A percentile compares a stretch with the other conserved stretches of the same genome.
phyloP scores from a whole-genome alignment of 1,140 invertebrate genomes.

The Euura lappo region DNA sequence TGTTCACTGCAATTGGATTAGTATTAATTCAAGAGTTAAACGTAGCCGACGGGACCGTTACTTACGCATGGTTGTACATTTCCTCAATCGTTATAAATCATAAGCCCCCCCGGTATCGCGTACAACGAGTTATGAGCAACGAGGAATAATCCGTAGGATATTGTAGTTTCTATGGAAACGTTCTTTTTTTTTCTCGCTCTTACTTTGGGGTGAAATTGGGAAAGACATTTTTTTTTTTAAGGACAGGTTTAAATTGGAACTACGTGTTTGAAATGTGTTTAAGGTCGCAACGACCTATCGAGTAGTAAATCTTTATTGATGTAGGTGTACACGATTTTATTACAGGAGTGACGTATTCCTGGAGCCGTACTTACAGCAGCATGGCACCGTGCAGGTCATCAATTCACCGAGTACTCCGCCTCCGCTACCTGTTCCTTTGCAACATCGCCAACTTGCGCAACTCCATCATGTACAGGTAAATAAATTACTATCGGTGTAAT shows the following conservation, averaged over 20 bases:
- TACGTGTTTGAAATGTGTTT: too few relatives aligned
- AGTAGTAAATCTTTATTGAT: too few relatives aligned
- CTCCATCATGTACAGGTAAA: slow-evolving; percentile 59
- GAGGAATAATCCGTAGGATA: too few relatives aligned
- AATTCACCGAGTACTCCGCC: slow-evolving; percentile 55
- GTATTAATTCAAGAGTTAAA: neutral
- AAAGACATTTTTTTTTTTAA: too few relatives aligned
- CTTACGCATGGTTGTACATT: slow-evolving; percentile 4
- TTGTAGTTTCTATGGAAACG: too few relatives aligned
- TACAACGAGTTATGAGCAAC: too few relatives aligned
- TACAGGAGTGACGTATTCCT: slow-evolving; percentile 59
- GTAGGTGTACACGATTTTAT: slow-evolving; percentile 25
- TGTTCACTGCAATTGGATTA: neutral
- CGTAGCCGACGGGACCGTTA: neutral
- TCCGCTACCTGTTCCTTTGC: slow-evolving; percentile 47
- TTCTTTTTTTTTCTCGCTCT: too few relatives aligned
- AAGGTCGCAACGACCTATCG: too few relatives aligned
- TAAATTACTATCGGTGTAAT: neutral
- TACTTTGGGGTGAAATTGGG: too few relatives aligned
- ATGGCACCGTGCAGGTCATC: slow-evolving; percentile 54
- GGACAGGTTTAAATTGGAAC: too few relatives aligned
- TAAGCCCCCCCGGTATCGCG: neutral
- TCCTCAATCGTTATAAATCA: neutral
- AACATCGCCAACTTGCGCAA: slow-evolving; percentile 55
- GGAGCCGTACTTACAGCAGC: slow-evolving; percentile 57